Evolutionary conservation across 2,113 vertebrate genomes (phyloP), one percentile per base, ranked within the genome.

Genomic region (Orcinus orca): DNA sequence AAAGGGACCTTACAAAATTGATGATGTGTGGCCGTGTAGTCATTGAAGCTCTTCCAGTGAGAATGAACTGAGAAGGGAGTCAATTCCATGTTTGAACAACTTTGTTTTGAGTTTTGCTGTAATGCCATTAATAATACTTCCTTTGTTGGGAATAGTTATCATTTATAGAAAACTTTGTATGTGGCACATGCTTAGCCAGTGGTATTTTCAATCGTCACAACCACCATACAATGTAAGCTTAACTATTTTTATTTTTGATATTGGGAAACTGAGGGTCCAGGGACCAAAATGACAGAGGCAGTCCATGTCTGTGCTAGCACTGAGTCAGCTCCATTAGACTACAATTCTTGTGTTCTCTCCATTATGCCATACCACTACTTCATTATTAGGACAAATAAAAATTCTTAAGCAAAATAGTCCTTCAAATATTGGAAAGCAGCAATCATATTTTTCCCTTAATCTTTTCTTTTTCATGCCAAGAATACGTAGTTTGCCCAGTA

Each of bases 341-440:
- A 13, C 3, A 70, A 2, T 47, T 7, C 20, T 84, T 84, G 7
- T 15, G 2, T 68, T 63, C 5, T 55, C 38, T 58, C 14, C 26
- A 5, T 21, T 21, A n/a, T 26, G 6, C 31, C 10, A 21, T 29
- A 5, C 2, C 6, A 14, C 5, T 41, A 0, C 47, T 31, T 18
- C 62, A 21, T 53, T 21, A 63, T 60, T 26, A 70, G 41, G 71
- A 81, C n/a, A 55, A 90, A 81, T 44, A 33, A 5, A 60, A 85
- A 31, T 38, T 38, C 26, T 33, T 50, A 33, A 36, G 23, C 11
- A 36, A 92, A 73, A 36, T 9, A 8, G 14, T 21, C 62, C 9
- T 44, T 70, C 31, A 14, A 89, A 74, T 92, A 90, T 70, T 87
- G 71, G 53, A 93, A 93, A 93, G 3, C 5, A 90, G 14, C 9